A percentile compares a stretch with the other conserved stretches of the same genome.
Conservation (phyloP, 2,888 invertebrate genomes). For the Ferrisia virgata region DNA sequence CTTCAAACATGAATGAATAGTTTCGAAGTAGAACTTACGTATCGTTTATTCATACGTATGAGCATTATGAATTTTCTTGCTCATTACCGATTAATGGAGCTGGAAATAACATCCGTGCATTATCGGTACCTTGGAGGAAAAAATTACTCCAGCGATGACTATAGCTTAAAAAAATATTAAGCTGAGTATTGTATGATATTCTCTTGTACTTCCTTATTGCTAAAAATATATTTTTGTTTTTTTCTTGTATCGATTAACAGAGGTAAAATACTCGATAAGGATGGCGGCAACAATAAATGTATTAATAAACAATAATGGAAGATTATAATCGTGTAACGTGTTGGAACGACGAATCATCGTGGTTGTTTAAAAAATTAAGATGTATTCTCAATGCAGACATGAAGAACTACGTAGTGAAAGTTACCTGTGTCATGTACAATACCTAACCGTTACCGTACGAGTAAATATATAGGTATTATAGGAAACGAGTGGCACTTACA, state of each 20-base stretch:
- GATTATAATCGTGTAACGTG: slow-evolving; percentile 20
- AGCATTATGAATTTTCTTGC: too few relatives aligned
- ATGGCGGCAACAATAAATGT: background rate
- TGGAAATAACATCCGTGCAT: too few relatives aligned
- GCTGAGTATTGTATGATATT: background rate
- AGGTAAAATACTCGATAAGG: background rate
- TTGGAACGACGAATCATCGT: background rate
- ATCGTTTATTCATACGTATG: too few relatives aligned
- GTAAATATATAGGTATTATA: background rate
- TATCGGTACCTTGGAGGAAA: too few relatives aligned
- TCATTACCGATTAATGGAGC: too few relatives aligned
- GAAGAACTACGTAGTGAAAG: background rate
- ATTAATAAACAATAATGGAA: slow-evolving; percentile 24
- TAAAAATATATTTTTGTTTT: background rate
- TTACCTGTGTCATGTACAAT: background rate
- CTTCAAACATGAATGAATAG: too few relatives aligned
- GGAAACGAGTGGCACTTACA: background rate
- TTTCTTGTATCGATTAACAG: background rate
- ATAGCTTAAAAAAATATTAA: too few relatives aligned
- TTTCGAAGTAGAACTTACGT: too few relatives aligned
- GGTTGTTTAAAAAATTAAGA: background rate
- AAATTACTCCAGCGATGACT: slow-evolving; percentile 3
- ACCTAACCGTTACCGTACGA: background rate
- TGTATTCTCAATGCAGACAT: background rate
- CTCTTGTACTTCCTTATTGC: background rate